Evolutionary conservation across 2,113 vertebrate species (phyloP), one percentile per base, ranked within the genome.

Genomic region (Mungos mungo): DNA sequence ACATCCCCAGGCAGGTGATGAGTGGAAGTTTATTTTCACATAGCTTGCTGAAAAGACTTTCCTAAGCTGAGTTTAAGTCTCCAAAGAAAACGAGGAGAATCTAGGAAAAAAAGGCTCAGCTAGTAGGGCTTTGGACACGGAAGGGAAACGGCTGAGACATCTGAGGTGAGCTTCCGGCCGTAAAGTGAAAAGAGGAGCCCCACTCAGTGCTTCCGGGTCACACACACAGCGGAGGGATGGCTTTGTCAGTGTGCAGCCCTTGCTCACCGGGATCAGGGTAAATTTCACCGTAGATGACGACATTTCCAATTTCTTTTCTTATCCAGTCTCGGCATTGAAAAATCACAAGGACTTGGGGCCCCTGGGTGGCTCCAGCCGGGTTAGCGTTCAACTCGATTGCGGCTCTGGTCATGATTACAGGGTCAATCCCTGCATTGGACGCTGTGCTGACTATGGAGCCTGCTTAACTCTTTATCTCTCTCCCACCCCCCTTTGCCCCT

Each of bases 21-120:
- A 87, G 7, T 69, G 71, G 66, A 66, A 41, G 47, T 80, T 88
- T 92, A 35, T 31, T 45, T 88, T 80, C 57, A 89, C 27, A 60
- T 23, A 71, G 84, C 57, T 96, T 76, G 25, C 47, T 76, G 38
- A 91, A 95, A 65, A 81, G 47, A 92, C 52, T 72, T 94, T 92
- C 79, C 38, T 76, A 94, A 76, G 80, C 29, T 54, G 33, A 33
- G 15, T 57, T 65, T 35, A 80, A 66, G 50, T 90, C 71, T 77
- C 47, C 80, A 54, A 60, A 74, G 41, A 65, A 15, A 89, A 69
- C 76, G 15, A 80, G 91, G 71, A 81, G 89, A 85, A 80, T 79
- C 31, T 88, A 76, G 66, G 77, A 65, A 84, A 83, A 69, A 65
- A 84, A 83, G n/a, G 25, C 54, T 96, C 45, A 66, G 25, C 45